Evolutionary conservation across 2,888 invertebrate genomes (phyloP), one percentile per base, ranked within the genome.

Genomic region (Poecilus cupreus): DNA sequence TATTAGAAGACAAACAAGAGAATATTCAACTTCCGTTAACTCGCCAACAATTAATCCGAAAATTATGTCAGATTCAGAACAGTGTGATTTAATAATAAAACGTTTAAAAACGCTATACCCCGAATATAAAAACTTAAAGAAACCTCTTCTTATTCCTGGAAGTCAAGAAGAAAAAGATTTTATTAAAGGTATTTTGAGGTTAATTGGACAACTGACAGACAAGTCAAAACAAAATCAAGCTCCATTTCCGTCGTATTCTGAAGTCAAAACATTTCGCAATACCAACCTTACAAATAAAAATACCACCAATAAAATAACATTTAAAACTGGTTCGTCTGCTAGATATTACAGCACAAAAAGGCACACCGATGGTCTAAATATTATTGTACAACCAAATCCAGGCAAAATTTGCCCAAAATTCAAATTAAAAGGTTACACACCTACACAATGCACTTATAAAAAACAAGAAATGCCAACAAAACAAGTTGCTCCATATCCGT

Each of bases 171-270:
- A 72, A 43, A 70, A 43, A 24, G 16, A 54, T 22, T 80, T 80
- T 22, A 37, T 80, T 10, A 39, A 80, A 13, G 0, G 20, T 6
- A 43, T 64, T 37, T 39, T 72, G 4, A 54, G 43, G 37, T 43
- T 24, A 20, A 51, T 72, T 22, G 72, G 46, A 11, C 43, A 54
- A 43, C 57, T 54, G 5, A 70, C 54, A 22, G 20, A 54, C 8
- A 16, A 18, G 2, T 8, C 20, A 20, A 54, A 20, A 11, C 22
- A 20, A 72, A 22, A 0, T 46, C 2, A 13, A 16, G 72, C 80
- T 37, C 80, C 80, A 20, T 80, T 72, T 43, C 80, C 80, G 4
- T 72, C 72, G 5, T 80, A 80, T 72, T 80, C 80, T 3, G 80
- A 80, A 72, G 22, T 72, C 1, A 72, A 72, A 46, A 72, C 68